Percentiles rank a stretch among this genome's conserved stretches.
These are phyloP conservation scores for Drosophila lacicola DNA, from an alignment of 2,888 invertebrate species.

Conservation along the genomic window DNA sequence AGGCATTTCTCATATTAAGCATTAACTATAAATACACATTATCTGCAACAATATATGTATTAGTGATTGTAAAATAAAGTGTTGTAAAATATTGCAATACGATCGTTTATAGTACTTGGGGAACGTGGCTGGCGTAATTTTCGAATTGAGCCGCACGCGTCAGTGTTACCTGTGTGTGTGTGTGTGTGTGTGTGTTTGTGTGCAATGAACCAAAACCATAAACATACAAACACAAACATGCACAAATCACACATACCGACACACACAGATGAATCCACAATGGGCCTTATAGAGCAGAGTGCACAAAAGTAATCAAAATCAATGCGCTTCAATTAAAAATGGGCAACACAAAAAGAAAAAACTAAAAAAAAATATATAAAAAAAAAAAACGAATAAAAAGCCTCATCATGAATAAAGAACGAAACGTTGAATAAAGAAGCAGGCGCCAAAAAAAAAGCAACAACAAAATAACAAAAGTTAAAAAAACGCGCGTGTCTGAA, in stretches of 20 bases:
- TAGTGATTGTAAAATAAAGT: background rate
- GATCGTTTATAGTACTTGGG: background rate
- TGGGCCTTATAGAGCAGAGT: conserved; percentile 27
- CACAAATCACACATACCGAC: conserved; percentile 25
- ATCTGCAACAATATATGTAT: background rate
- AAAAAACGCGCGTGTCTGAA: conserved; percentile 27
- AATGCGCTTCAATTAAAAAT: conserved; percentile 71
- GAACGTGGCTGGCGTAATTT: conserved; percentile 40
- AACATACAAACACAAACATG: conserved; percentile 10
- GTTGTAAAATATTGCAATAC: background rate
- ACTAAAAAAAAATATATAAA: background rate
- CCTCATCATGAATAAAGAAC: conserved; percentile 35
- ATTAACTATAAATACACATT: background rate
- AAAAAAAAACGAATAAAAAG: conserved; percentile 5
- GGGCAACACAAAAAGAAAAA: conserved; percentile 28
- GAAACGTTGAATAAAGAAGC: conserved; percentile 16
- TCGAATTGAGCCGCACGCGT: conserved; percentile 55
- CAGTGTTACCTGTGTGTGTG: conserved; percentile 18
- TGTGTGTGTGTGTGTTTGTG: conserved; percentile 11
- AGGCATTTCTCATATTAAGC: background rate
- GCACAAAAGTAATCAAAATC: conserved; percentile 69
- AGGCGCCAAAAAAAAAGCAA: conserved; percentile 56
- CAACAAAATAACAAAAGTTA: conserved; percentile 5
- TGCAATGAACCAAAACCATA: conserved; percentile 50
- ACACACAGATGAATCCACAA: conserved; percentile 35